phyloP scores from a whole-genome alignment of 2,888 invertebrate genomes.

The Suillia variegata region DNA sequence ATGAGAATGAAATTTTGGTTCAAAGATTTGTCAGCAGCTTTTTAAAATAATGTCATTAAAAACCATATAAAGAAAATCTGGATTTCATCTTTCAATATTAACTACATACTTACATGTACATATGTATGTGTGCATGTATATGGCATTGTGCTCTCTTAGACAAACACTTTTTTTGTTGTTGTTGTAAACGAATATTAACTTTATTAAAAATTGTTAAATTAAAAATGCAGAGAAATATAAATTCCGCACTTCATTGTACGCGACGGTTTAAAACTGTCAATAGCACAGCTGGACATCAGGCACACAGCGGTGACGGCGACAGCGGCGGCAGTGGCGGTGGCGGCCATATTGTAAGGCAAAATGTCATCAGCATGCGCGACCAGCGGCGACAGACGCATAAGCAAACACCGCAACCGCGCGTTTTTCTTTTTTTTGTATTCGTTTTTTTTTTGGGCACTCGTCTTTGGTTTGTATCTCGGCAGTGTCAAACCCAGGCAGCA shows the following conservation, averaged over 20 bases:
- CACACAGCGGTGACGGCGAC: not conserved
- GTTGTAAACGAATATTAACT: not conserved
- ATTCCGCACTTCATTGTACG: slow-evolving; percentile 20
- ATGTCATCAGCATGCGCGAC: not conserved
- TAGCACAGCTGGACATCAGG: slow-evolving; percentile 27
- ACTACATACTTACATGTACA: too few species aligned
- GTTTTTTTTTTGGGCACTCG: not conserved
- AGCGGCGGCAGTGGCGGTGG: slow-evolving; percentile 2
- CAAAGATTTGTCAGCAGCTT: too few species aligned
- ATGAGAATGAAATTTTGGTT: too few species aligned
- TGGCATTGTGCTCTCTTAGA: too few species aligned
- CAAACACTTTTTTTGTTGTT: too few species aligned
- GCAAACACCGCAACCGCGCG: not conserved
- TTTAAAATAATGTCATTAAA: too few species aligned
- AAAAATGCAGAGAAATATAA: slow-evolving; percentile 13
- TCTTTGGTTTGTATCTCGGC: not conserved
- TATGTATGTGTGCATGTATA: too few species aligned
- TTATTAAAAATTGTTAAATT: not conserved
- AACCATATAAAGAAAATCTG: too few species aligned
- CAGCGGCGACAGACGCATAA: not conserved
- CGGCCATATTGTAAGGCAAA: slow-evolving; percentile 4
- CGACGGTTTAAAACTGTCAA: slow-evolving; percentile 15
- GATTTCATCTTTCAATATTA: too few species aligned
- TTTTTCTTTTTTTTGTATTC: too few species aligned
- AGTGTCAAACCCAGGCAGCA: too few species aligned